Evolutionary conservation across 2,113 vertebrate genomes (phyloP), one percentile per base, ranked within the genome.

Genomic region (Seriola quinqueradiata): DNA sequence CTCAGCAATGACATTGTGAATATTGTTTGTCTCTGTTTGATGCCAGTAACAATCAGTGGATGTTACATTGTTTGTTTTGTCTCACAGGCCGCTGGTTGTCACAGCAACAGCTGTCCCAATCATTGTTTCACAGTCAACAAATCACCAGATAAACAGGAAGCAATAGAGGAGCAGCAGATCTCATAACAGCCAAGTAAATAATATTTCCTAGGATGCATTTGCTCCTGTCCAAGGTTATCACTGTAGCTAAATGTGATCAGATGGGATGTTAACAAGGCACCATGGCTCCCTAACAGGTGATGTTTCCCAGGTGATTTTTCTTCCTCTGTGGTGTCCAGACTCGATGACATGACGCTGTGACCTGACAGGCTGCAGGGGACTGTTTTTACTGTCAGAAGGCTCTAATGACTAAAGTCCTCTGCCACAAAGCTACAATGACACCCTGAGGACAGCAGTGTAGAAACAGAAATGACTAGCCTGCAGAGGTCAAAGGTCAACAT

Each of bases 61-160:
- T 16, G 28, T 32, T 11, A 64, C 5, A 5, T 50, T 13, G 8
- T 63, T 54, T 8, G 9, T 77, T 50, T 25, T 44, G 60, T 48
- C 66, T 52, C 8, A 14, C 21, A 13, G 50, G 11, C 12, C 0
- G 12, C 19, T n/a, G 55, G 86, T 90, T 73, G 52, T 83, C 81
- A 81, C 10, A 54, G 75, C 32, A 86, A 86, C 83, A 42, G 74
- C 80, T 57, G 40, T 71, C 19, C 5, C 14, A 34, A 13, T 66
- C 9, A 38, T n/a, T 23, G 5, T 36, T 10, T 38, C 17, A 8
- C 8, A 54, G 16, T 32, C 87, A 81, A 81, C 60, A 61, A 81
- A 85, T 82, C 42, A 83, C 1, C 66, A 42, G 60, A 81, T 81
- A 42, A 86, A 83, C 55, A 54, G 74, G 81, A 82, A 75, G 70